A percentile compares a stretch with the other conserved stretches of the same genome.
These are phyloP conservation scores for Ectemnius continuus DNA, from an alignment of 2,888 invertebrate genomes.

Conservation along the genomic window DNA sequence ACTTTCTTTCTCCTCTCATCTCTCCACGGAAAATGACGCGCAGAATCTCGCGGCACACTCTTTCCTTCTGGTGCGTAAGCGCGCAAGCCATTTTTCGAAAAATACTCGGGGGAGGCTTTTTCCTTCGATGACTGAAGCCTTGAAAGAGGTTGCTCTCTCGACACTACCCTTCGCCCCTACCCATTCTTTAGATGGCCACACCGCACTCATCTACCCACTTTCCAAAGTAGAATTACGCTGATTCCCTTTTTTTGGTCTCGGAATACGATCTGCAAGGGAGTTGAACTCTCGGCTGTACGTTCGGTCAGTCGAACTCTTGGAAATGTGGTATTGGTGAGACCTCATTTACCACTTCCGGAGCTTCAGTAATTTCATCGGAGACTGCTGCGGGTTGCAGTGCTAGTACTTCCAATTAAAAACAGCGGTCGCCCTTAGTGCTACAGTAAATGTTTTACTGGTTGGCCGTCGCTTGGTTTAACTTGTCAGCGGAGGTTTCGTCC, in stretches of 20 bases:
- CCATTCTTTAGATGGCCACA: background rate
- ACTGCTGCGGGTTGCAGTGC: no score
- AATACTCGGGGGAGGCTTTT: constrained; percentile 35
- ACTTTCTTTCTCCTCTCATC: constrained; percentile 50
- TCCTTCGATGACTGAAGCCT: constrained; percentile 12
- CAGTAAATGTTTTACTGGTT: no score
- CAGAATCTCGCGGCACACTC: constrained; percentile 50
- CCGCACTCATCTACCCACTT: background rate
- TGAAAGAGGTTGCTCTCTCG: background rate
- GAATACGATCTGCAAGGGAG: background rate
- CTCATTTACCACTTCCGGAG: no score
- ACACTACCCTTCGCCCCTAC: background rate
- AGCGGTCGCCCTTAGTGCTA: no score
- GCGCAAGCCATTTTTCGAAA: constrained; percentile 25
- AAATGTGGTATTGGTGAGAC: no score
- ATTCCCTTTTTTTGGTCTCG: background rate
- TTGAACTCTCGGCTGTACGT: no score
- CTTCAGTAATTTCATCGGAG: no score
- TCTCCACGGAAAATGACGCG: constrained; percentile 56
- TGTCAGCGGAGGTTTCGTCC: no score
- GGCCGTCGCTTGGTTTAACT: no score
- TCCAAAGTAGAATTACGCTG: constrained; percentile 7
- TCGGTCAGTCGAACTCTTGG: no score
- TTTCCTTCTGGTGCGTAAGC: constrained; percentile 33
- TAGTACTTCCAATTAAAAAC: no score